Evolutionary conservation across 2,113 vertebrate genomes (phyloP).

Genomic region (Enhydra lutris): DNA sequence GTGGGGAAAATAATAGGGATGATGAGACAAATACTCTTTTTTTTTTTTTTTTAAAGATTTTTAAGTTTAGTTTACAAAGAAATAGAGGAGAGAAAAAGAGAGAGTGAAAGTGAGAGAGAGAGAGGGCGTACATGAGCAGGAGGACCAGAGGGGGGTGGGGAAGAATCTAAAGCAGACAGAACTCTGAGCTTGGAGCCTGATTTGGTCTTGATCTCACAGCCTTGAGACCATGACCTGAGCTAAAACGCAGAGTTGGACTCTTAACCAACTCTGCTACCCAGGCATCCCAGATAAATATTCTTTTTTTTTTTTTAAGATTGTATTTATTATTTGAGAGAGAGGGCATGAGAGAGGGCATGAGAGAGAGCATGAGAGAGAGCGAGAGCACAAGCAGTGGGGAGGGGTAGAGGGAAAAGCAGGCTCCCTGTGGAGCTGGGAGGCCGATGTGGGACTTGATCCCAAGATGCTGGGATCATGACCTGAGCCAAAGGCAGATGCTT

Average conservation of each 20-base stretch:
- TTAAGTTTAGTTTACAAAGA: neutral
- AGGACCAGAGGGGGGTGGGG: neutral
- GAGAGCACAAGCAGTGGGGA: neutral
- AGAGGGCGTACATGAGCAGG: neutral
- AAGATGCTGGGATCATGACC: neutral
- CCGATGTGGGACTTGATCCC: neutral
- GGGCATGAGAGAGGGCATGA: too few species aligned
- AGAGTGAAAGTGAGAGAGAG: neutral
- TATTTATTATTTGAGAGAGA: too few species aligned
- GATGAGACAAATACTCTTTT: slow-evolving; percentile 56
- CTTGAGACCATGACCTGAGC: neutral
- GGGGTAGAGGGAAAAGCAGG: neutral
- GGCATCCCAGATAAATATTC: too few species aligned
- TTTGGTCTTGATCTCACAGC: neutral
- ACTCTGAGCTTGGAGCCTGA: neutral
- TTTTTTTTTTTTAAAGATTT: neutral
- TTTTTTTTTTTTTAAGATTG: too few species aligned
- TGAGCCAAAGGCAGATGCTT: neutral
- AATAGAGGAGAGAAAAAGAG: too few species aligned
- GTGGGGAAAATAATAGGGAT: slow-evolving; percentile 52
- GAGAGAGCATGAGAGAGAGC: neutral
- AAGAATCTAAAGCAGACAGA: neutral
- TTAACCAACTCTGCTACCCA: too few species aligned
- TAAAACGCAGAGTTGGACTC: neutral
- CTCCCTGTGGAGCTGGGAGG: neutral